Percentiles rank a stretch among this genome's conserved stretches.
Conservation (phyloP, 1,140 invertebrate genomes). For the Drosophila pruinosa region DNA sequence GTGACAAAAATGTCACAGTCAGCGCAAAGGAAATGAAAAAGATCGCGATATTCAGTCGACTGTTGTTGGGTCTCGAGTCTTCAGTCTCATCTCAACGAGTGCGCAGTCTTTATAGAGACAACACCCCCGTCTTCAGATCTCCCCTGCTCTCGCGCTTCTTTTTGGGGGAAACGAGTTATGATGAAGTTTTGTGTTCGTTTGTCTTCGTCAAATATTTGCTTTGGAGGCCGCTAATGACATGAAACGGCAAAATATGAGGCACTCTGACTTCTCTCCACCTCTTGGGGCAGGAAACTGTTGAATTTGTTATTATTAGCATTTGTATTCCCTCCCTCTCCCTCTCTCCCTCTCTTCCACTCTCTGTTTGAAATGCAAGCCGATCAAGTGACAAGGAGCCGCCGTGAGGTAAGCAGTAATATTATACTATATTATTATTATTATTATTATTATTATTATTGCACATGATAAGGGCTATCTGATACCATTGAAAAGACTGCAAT, state of each 20-base stretch:
- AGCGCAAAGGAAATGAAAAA: slow-evolving; percentile 27
- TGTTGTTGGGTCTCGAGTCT: neutral
- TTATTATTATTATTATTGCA: neutral
- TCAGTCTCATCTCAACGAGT: slow-evolving; percentile 16
- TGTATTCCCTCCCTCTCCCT: neutral
- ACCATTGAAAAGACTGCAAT: slow-evolving; percentile 1
- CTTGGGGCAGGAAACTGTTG: slow-evolving; percentile 20
- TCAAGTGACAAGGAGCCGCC: slow-evolving; percentile 28
- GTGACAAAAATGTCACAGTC: slow-evolving; percentile 45
- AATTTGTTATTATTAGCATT: slow-evolving; percentile 25
- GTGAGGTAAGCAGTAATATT: slow-evolving; percentile 29
- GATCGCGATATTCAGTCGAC: slow-evolving; percentile 17
- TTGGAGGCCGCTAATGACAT: slow-evolving; percentile 44
- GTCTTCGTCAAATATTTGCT: slow-evolving; percentile 53
- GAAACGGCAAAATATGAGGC: slow-evolving; percentile 36
- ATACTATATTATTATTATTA: slow-evolving; percentile 8
- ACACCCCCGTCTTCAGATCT: neutral
- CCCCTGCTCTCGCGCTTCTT: neutral
- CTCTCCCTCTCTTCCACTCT: neutral
- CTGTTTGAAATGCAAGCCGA: slow-evolving; percentile 21
- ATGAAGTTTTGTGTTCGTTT: slow-evolving; percentile 38
- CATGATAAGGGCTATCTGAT: slow-evolving; percentile 14
- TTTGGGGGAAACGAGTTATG: slow-evolving; percentile 39
- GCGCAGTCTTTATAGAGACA: slow-evolving; percentile 3
- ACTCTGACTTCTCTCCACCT: neutral